Evolutionary conservation across 1,140 invertebrate genomes (phyloP).

Genomic region (Drosophila setifemur): DNA sequence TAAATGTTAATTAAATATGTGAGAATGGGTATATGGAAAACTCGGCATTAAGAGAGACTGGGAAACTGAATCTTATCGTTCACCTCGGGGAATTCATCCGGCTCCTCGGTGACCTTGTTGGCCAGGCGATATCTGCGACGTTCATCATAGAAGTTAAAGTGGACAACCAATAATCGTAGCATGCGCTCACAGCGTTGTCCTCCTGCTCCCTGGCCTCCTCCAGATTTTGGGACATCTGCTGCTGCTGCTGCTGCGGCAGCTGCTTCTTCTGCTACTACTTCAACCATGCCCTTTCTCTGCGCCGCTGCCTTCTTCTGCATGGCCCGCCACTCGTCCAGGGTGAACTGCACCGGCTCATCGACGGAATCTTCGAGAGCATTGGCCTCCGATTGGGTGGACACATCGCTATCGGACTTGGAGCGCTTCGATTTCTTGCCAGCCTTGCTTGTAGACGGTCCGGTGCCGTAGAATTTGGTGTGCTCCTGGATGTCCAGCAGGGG

Average conservation of each 20-base stretch:
- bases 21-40: background rate
- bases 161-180: conserved; percentile 92
- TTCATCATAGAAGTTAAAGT: conserved; percentile 92
- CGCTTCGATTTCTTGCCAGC: too few relatives aligned
- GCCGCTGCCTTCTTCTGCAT: background rate
- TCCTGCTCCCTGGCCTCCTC: too few relatives aligned
- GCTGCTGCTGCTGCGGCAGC: too few relatives aligned
- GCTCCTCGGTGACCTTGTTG: background rate
- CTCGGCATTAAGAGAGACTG: conserved; percentile 88
- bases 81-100: conserved; percentile 90
- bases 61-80: conserved; percentile 97
- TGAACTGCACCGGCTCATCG: conserved; percentile 87
- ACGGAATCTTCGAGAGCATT: conserved; percentile 83
- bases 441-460: conserved; percentile 55
- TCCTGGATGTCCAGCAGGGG: conserved; percentile 92
- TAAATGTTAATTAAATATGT: background rate
- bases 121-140: background rate
- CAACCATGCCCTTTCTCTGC: background rate
- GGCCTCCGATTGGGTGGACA: background rate
- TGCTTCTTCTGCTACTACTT: too few relatives aligned
- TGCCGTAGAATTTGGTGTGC: background rate
- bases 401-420: conserved; percentile 44
- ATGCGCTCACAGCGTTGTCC: conserved; percentile 90
- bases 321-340: conserved; percentile 90
- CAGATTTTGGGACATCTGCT: too few relatives aligned